Evolutionary conservation across 2,888 invertebrate species (phyloP), one percentile per base, ranked within the genome.

Genomic region (Xanthia togata): DNA sequence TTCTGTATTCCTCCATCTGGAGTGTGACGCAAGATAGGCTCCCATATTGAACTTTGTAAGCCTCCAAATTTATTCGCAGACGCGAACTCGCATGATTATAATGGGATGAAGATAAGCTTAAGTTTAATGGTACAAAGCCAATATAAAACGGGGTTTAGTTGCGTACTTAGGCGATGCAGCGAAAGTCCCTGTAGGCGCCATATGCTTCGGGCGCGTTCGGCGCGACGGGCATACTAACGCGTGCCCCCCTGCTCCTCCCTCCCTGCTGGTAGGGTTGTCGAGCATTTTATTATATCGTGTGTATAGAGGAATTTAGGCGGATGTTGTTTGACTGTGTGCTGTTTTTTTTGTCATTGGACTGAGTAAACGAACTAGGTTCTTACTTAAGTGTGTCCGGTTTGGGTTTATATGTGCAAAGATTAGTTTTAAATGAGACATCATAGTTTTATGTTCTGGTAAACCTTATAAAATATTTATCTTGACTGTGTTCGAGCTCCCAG

Each of bases 201-300:
- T 78, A 85, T 90, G 89, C 87, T 83, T 77, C 81, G 85, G 77
- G 86, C 89, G 82, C 77, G 72, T 68, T 73, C 75, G 73, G 74
- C 82, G 86, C 82, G 88, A 75, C 77, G 76, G 59, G 90, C 88
- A 89, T 91, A 90, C 91, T 89, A 90, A 91, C 86, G 76, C 83
- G 72, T 26, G 31, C 31, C 44, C 20, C 70, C 63, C 14, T 0
- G 38, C 63, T 20, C 23, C 35, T 0, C 26, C 59, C 31, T 23
- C 60, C n/a, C 57, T 41, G 14, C 41, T 38, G 11, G 53, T 67
- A 85, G 85, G 85, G 87, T 31, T 84, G 78, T 14, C 59, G 60
- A 77, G 55, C 64, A 78, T 78, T 86, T 68, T 78, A 74, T 81
- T 76, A 67, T 73, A 67, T 73, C 44, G 57, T 73, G 59, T 60